Percentiles rank a stretch among this genome's conserved stretches.
Evolutionary conservation across 2,888 invertebrate genomes (phyloP).

Genomic region (Nowickia ferox): DNA sequence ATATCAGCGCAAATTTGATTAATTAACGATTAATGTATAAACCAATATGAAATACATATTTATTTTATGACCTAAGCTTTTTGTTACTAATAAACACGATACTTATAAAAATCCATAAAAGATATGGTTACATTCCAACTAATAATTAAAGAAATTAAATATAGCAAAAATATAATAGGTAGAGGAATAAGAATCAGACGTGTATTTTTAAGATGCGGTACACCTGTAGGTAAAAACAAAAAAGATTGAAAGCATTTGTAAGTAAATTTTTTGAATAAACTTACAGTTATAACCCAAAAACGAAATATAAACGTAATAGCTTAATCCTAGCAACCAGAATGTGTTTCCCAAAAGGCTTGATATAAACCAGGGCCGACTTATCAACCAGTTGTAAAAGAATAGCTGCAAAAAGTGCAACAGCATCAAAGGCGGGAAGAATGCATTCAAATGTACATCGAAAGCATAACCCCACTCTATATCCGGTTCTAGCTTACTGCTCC

Average conservation of each 20-base stretch:
- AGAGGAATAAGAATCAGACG: slow-evolving; percentile 93
- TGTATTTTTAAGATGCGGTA: slow-evolving; percentile 93
- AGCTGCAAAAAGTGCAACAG: slow-evolving; percentile 96
- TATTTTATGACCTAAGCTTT: slow-evolving; percentile 2
- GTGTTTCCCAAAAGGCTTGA: slow-evolving; percentile 94
- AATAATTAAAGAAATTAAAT: slow-evolving; percentile 89
- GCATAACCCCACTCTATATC: slow-evolving; percentile 98
- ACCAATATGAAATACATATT: neutral
- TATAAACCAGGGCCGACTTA: slow-evolving; percentile 90
- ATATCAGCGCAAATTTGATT: too few relatives aligned
- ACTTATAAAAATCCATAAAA: slow-evolving; percentile 92
- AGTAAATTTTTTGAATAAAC: slow-evolving; percentile 79
- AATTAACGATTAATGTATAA: too few relatives aligned
- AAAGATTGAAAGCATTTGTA: neutral
- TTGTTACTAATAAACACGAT: slow-evolving; percentile 86
- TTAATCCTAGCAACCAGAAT: slow-evolving; percentile 94
- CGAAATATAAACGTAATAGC: slow-evolving; percentile 98
- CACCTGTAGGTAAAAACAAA: slow-evolving; percentile 84
- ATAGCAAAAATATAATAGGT: slow-evolving; percentile 90
- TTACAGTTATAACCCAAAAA: slow-evolving; percentile 98
- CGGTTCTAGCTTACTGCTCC: slow-evolving; percentile 79
- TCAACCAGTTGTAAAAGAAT: slow-evolving; percentile 92
- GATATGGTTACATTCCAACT: slow-evolving; percentile 93
- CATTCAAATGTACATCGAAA: slow-evolving; percentile 99
- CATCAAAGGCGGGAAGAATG: slow-evolving; percentile 98